Conservation (phyloP, 2,113 vertebrate species). For the Hemiscyllium ocellatum region DNA sequence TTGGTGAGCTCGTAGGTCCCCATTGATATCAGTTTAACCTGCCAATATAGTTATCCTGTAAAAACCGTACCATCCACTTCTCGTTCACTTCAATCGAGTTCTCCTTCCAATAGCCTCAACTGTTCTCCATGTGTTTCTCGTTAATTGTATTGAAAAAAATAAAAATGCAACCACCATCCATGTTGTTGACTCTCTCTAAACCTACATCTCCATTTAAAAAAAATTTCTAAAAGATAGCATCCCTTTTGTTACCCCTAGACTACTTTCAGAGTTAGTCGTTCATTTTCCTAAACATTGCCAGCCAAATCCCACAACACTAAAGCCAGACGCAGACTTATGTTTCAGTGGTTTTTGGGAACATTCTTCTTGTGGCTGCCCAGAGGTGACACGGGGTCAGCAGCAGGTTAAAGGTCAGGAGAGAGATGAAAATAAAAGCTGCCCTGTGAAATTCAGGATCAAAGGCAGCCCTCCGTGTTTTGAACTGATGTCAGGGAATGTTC, state of each 20-base stretch:
- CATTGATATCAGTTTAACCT: background rate
- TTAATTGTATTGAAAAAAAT: background rate
- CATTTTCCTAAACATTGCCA: too few species aligned
- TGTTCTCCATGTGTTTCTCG: background rate
- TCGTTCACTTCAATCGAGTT: background rate
- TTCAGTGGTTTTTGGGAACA: background rate
- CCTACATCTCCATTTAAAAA: background rate
- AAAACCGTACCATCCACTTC: background rate
- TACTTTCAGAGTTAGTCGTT: background rate
- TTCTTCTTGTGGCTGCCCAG: background rate
- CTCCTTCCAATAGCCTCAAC: background rate
- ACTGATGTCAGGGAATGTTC: background rate
- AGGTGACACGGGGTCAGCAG: background rate
- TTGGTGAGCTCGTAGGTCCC: background rate
- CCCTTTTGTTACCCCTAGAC: too few species aligned
- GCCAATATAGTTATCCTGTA: background rate
- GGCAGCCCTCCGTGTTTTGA: background rate
- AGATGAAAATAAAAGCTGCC: background rate
- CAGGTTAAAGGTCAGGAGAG: background rate
- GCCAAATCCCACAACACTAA: background rate
- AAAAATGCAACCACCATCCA: background rate
- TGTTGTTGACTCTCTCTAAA: too few species aligned
- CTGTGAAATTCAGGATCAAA: background rate
- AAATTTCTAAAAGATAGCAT: too few species aligned
- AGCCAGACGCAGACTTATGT: background rate